Conservation (phyloP, 2,888 invertebrate genomes). For the Eumerus sabulonum region DNA sequence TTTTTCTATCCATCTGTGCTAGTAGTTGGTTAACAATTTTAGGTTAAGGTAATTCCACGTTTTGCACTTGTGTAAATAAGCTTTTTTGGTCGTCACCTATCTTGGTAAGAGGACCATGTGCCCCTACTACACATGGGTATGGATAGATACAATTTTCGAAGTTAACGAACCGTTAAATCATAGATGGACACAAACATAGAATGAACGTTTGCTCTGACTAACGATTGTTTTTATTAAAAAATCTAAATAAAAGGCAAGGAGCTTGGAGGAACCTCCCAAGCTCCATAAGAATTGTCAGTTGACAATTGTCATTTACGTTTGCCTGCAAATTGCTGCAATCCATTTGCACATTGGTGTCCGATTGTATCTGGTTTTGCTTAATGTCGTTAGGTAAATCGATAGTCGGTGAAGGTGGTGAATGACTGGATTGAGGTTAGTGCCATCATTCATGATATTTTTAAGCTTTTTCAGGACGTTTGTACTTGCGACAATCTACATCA, state of each 20-base stretch:
- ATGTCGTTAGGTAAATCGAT: no score
- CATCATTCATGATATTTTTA: no score
- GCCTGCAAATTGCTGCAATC: constrained; percentile 20
- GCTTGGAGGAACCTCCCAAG: constrained; percentile 1
- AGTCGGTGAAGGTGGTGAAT: no score
- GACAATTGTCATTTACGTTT: constrained; percentile 27
- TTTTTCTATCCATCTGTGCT: neutral
- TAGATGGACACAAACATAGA: constrained; percentile 13
- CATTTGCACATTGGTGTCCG: neutral
- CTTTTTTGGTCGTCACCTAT: neutral
- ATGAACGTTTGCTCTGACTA: constrained; percentile 14
- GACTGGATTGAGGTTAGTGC: no score
- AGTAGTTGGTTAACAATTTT: neutral
- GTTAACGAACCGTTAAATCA: constrained; percentile 33
- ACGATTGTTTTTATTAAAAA: neutral
- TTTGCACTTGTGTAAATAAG: constrained; percentile 3
- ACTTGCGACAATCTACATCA: no score
- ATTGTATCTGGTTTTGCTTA: neutral
- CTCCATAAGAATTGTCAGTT: constrained; percentile 21
- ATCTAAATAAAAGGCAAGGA: constrained; percentile 4
- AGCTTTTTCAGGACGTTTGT: no score
- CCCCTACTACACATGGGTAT: neutral
- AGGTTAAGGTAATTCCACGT: neutral
- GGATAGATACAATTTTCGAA: neutral
- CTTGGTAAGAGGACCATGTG: neutral